phyloP scores from a whole-genome alignment of 2,888 invertebrate genomes.

The Nemurella pictetii region DNA sequence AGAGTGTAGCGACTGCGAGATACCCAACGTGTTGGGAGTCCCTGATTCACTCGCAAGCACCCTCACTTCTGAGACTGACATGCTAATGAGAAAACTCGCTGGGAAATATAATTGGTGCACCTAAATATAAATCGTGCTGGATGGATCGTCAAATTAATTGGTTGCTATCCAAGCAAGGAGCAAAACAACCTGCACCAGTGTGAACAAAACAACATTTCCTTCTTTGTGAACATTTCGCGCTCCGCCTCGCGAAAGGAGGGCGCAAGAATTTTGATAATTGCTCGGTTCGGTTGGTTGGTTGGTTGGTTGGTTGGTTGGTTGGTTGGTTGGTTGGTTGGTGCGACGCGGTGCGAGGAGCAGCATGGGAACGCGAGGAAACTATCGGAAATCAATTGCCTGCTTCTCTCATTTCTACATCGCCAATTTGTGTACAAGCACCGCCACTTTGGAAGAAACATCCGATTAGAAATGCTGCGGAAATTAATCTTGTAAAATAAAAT shows the following conservation, averaged over 20 bases:
- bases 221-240: background rate
- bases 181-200: background rate
- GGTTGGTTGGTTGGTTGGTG: too few species aligned
- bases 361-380: background rate
- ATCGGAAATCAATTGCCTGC: background rate
- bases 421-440: background rate
- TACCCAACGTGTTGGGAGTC: too few species aligned
- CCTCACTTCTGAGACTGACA: background rate
- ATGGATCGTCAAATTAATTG: constrained; percentile 7
- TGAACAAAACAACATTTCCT: background rate
- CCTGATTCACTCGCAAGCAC: background rate
- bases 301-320: too few species aligned
- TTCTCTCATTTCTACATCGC: background rate
- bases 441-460: background rate
- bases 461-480: background rate
- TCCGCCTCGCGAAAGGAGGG: background rate
- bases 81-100: constrained; percentile 2
- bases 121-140: constrained; percentile 3
- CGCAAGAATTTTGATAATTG: background rate
- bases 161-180: background rate
- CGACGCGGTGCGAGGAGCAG: background rate
- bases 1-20: background rate
- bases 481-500: background rate
- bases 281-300: too few species aligned
- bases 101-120: constrained; percentile 17